phyloP scores from a whole-genome alignment of 2,797 vertebrate species.

The Discoglossus pictus region DNA sequence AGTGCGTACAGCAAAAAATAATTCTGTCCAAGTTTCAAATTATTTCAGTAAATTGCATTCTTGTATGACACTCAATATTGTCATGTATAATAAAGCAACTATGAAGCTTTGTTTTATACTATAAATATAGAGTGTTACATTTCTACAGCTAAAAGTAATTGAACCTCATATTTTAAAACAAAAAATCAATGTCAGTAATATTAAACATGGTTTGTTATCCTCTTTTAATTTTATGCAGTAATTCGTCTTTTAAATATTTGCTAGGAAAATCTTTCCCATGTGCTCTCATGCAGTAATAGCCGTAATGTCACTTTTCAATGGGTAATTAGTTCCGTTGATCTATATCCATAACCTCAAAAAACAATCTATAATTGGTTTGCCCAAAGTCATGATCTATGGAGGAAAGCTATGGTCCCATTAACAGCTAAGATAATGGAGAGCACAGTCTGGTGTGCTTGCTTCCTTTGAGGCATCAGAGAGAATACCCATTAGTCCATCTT shows the following conservation, averaged over 20 bases:
- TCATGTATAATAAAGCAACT: no score
- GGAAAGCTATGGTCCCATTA: constrained; percentile 4
- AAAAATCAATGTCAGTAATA: constrained; percentile 29
- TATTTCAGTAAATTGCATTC: no score
- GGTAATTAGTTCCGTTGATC: constrained; percentile 31
- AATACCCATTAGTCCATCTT: not conserved
- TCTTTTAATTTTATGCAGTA: not conserved
- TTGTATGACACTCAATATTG: no score
- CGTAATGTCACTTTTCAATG: constrained; percentile 31
- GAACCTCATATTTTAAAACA: no score
- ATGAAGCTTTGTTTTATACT: no score
- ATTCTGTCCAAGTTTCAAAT: no score
- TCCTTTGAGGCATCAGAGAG: not conserved
- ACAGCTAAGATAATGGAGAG: constrained; percentile 6
- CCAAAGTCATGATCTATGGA: constrained; percentile 35
- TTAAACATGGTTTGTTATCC: constrained; percentile 21
- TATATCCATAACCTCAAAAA: constrained; percentile 31
- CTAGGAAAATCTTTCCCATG: not conserved
- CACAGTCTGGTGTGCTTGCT: not conserved
- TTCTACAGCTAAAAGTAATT: no score
- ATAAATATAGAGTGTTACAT: no score
- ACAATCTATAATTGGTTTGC: not conserved
- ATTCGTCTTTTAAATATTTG: constrained; percentile 15
- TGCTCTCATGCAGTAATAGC: constrained; percentile 24
- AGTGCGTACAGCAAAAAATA: no score